phyloP scores from a whole-genome alignment of 2,113 vertebrate species.

The Helogale parvula region DNA sequence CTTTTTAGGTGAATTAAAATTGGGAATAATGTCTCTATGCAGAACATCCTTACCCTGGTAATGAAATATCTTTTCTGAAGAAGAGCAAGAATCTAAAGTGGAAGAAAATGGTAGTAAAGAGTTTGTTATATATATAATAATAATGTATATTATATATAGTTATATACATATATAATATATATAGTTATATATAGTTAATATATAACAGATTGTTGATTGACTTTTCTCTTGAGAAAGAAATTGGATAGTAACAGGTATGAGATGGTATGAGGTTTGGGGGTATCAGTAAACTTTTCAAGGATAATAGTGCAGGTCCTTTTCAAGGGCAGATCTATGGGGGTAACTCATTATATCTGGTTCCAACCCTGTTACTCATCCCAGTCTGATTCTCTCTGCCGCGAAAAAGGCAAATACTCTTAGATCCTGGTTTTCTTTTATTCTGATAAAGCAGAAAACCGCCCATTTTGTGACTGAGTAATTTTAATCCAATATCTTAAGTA shows the following conservation, averaged over 20 bases:
- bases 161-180: not conserved
- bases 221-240: conserved; percentile 6
- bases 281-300: not conserved
- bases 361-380: not conserved
- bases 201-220: not conserved
- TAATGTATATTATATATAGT: not conserved
- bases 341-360: not conserved
- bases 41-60: not conserved
- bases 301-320: not conserved
- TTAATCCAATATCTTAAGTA: not conserved
- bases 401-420: not conserved
- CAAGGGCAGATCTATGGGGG: not conserved
- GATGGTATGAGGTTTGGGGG: not conserved
- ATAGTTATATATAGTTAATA: not conserved
- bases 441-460: not conserved
- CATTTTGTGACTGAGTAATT: not conserved
- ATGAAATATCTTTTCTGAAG: not conserved
- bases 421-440: not conserved
- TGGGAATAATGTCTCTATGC: not conserved
- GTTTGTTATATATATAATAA: not conserved
- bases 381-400: not conserved
- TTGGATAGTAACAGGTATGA: not conserved
- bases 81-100: not conserved
- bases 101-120: not conserved
- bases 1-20: not conserved